These are phyloP conservation scores for Xanthostigma xanthostigma DNA, from an alignment of 2,888 invertebrate species.

Conservation along the genomic window DNA sequence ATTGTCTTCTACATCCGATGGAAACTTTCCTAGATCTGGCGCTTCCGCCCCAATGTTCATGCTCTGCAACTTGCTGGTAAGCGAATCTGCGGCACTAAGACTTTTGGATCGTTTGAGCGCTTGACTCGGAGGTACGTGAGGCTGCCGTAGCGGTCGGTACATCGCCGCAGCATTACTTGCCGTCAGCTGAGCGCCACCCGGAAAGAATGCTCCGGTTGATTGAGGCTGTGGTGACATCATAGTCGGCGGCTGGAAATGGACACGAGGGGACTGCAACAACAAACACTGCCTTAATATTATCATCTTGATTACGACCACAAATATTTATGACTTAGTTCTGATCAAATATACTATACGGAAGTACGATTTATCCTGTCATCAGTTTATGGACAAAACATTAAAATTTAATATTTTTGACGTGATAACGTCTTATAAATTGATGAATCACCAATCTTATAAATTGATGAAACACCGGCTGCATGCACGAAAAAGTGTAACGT, in stretches of 20 bases:
- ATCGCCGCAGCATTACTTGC: conserved; percentile 33
- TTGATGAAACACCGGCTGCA: too few species aligned
- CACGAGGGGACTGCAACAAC: conserved; percentile 35
- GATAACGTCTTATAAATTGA: too few species aligned
- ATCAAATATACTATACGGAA: too few species aligned
- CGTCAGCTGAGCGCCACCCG: conserved; percentile 20
- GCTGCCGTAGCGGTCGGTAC: conserved; percentile 19
- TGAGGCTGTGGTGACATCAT: conserved; percentile 26
- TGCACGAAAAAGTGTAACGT: too few species aligned
- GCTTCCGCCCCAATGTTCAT: conserved; percentile 50
- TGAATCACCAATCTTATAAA: too few species aligned
- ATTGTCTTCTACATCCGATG: conserved; percentile 54
- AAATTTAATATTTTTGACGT: too few species aligned
- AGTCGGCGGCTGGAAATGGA: conserved; percentile 38
- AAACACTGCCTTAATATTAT: neutral
- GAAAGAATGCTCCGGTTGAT: conserved; percentile 24
- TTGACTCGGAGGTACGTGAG: conserved; percentile 21
- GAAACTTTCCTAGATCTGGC: conserved; percentile 61
- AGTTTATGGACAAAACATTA: too few species aligned
- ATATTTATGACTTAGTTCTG: too few species aligned
- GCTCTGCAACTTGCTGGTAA: conserved; percentile 50
- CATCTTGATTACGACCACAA: too few species aligned
- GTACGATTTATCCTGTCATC: too few species aligned
- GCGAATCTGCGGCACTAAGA: conserved; percentile 59
- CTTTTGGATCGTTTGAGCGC: conserved; percentile 69